A percentile compares a stretch with the other conserved stretches of the same genome.
phyloP scores from a whole-genome alignment of 2,113 vertebrate species.

The Alethe castanea region DNA sequence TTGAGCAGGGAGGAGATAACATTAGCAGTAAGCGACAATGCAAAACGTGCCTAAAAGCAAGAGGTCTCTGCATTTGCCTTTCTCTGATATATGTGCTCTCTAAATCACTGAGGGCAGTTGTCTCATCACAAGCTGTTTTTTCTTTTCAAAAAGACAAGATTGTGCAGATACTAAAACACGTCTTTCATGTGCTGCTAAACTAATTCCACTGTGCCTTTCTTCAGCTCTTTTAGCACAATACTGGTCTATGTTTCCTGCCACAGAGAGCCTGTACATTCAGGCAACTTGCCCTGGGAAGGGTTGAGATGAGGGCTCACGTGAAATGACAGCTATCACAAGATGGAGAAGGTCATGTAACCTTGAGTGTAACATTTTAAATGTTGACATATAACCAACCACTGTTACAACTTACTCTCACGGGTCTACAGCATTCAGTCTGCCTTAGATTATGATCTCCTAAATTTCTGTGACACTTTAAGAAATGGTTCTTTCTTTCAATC shows the following conservation, averaged over 20 bases:
- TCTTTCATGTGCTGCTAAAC: neutral
- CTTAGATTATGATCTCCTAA: slow-evolving; percentile 7
- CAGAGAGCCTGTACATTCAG: neutral
- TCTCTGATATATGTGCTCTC: neutral
- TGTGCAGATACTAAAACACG: neutral
- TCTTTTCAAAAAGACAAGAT: neutral
- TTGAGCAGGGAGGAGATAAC: slow-evolving; percentile 24
- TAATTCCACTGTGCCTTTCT: neutral
- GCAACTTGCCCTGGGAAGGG: neutral
- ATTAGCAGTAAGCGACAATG: neutral
- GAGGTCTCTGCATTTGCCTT: neutral
- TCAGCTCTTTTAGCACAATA: neutral
- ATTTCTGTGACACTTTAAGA: neutral
- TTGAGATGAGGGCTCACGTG: neutral
- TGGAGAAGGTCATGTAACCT: neutral
- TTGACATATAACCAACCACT: neutral
- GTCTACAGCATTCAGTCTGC: neutral
- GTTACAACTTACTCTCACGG: neutral
- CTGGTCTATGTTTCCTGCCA: neutral
- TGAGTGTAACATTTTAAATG: neutral
- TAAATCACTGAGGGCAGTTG: neutral
- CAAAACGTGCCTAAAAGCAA: neutral
- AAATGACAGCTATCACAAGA: neutral
- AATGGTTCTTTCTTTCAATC: neutral
- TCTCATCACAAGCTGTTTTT: neutral